Conservation (phyloP, 2,113 vertebrate genomes). For the Smithornis capensis region DNA sequence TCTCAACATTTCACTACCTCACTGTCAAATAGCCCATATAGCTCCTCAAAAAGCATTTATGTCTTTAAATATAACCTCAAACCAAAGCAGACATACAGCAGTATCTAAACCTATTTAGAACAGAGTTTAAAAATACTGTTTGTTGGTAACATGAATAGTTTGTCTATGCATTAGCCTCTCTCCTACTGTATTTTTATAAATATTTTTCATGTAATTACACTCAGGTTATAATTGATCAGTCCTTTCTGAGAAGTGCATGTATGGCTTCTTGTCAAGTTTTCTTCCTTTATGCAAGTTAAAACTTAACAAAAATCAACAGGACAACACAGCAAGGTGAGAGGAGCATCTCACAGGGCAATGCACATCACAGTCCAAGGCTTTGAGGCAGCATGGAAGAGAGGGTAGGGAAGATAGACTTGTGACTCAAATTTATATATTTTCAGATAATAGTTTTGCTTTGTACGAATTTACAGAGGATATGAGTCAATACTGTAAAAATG, state of each 20-base stretch:
- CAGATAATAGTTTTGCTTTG: background rate
- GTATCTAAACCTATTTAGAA: background rate
- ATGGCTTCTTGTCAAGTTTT: background rate
- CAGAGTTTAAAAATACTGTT: background rate
- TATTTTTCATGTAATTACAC: background rate
- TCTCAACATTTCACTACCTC: background rate
- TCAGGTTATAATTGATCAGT: background rate
- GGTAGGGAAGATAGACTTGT: background rate
- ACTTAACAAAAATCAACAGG: background rate
- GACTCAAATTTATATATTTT: background rate
- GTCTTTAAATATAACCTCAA: background rate
- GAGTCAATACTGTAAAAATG: background rate
- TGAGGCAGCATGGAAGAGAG: background rate
- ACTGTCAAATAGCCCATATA: background rate
- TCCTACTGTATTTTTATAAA: background rate
- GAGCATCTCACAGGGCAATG: too few relatives aligned
- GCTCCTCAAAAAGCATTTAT: background rate
- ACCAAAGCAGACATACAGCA: background rate
- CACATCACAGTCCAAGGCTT: background rate
- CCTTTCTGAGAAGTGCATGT: background rate
- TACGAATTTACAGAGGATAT: background rate
- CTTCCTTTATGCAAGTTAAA: background rate
- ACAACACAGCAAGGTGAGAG: background rate
- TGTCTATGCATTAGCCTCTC: background rate
- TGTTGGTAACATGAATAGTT: background rate